Conservation (phyloP, 2,888 invertebrate species). For the Euplagia quadripunctaria region DNA sequence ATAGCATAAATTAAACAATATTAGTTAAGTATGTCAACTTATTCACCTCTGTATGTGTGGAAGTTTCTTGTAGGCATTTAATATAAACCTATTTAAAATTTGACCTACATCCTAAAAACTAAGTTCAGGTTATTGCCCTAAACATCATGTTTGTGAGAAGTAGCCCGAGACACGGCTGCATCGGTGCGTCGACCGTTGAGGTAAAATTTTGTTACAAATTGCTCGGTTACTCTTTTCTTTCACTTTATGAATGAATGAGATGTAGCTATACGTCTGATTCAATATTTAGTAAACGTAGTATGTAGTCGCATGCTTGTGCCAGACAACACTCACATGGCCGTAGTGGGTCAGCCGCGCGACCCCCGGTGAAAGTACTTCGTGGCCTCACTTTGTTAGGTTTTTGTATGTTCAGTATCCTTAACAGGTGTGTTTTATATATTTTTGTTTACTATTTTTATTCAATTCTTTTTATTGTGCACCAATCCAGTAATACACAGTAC, state of each 20-base stretch:
- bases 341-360: constrained; percentile 75
- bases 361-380: constrained; percentile 82
- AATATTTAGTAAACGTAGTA: constrained; percentile 30
- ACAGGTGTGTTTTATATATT: constrained; percentile 4
- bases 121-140: constrained; percentile 72
- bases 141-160: constrained; percentile 75
- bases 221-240: constrained; percentile 72
- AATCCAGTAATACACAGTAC: no score
- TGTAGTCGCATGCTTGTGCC: constrained; percentile 51
- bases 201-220: constrained; percentile 53
- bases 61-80: neutral
- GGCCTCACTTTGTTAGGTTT: constrained; percentile 57
- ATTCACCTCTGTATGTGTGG: neutral
- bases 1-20: neutral
- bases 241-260: constrained; percentile 69
- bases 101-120: constrained; percentile 43
- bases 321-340: constrained; percentile 66
- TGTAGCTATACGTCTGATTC: constrained; percentile 32
- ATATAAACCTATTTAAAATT: constrained; percentile 27
- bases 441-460: neutral
- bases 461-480: no score
- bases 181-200: constrained; percentile 55
- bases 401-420: constrained; percentile 19
- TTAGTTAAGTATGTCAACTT: constrained; percentile 10
- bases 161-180: constrained; percentile 68